A percentile compares a stretch with the other conserved stretches of the same genome.
phyloP scores from a whole-genome alignment of 2,888 invertebrate genomes.

The Torymus auratus region DNA sequence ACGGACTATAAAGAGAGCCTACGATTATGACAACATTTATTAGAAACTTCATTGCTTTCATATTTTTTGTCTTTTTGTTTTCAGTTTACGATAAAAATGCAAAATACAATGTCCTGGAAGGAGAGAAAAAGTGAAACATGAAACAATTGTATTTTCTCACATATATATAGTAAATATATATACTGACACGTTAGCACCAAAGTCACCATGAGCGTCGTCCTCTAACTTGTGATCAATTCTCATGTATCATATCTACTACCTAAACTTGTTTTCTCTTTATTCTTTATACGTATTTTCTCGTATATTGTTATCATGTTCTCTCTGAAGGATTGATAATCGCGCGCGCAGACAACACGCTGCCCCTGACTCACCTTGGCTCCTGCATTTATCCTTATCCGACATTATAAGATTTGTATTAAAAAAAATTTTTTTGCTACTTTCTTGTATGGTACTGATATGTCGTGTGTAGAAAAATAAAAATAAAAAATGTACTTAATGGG shows the following conservation, averaged over 20 bases:
- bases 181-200: conserved; percentile 61
- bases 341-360: conserved; percentile 63
- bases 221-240: conserved; percentile 51
- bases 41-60: conserved; percentile 17
- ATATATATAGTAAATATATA: conserved; percentile 41
- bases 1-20: conserved; percentile 52
- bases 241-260: conserved; percentile 35
- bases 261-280: conserved; percentile 55
- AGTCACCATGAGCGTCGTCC: conserved; percentile 58
- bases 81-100: conserved; percentile 47
- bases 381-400: background rate
- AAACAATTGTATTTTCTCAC: conserved; percentile 54
- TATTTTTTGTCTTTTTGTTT: conserved; percentile 11
- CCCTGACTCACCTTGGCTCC: conserved; percentile 60
- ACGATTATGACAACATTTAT: conserved; percentile 33
- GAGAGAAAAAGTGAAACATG: conserved; percentile 49
- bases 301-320: conserved; percentile 31
- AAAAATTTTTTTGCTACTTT: conserved; percentile 36
- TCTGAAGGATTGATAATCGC: conserved; percentile 23
- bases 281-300: conserved; percentile 43
- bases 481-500: conserved; percentile 60
- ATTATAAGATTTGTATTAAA: background rate
- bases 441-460: conserved; percentile 17
- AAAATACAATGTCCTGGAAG: conserved; percentile 66
- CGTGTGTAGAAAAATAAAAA: conserved; percentile 13